Conservation (phyloP, 2,888 invertebrate species). For the Hoplodrina ambigua region DNA sequence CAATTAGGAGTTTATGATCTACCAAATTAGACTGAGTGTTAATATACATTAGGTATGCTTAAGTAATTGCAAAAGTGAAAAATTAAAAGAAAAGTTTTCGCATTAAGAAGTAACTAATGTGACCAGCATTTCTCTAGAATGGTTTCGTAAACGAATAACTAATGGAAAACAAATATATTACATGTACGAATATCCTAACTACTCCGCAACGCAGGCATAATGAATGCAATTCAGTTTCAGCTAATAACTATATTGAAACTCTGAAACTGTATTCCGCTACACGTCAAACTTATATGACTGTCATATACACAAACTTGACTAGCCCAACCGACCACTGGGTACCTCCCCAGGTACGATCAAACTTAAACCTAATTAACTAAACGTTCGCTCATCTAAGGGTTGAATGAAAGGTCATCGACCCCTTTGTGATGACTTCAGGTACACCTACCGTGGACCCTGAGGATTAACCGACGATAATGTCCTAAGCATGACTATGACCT, state of each 20-base stretch:
- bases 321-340: slow-evolving; percentile 21
- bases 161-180: neutral
- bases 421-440: slow-evolving; percentile 37
- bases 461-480: slow-evolving; percentile 53
- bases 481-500: slow-evolving; percentile 46
- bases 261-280: slow-evolving; percentile 13
- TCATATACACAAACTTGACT: slow-evolving; percentile 38
- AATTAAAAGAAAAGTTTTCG: neutral
- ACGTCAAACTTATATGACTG: slow-evolving; percentile 32
- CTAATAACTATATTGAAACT: slow-evolving; percentile 46
- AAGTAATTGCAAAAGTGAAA: neutral
- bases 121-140: neutral
- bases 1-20: slow-evolving; percentile 27
- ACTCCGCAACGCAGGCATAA: neutral
- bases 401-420: slow-evolving; percentile 38
- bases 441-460: slow-evolving; percentile 22
- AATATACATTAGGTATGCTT: slow-evolving; percentile 1
- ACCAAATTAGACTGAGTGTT: slow-evolving; percentile 9
- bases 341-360: slow-evolving; percentile 36
- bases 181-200: slow-evolving; percentile 2
- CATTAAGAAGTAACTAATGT: neutral
- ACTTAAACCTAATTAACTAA: slow-evolving; percentile 55
- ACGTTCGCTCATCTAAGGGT: slow-evolving; percentile 41
- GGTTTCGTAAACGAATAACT: neutral
- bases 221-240: slow-evolving; percentile 30